Evolutionary conservation across 2,113 vertebrate genomes (phyloP), one percentile per base, ranked within the genome.

Genomic region (Riparia riparia): DNA sequence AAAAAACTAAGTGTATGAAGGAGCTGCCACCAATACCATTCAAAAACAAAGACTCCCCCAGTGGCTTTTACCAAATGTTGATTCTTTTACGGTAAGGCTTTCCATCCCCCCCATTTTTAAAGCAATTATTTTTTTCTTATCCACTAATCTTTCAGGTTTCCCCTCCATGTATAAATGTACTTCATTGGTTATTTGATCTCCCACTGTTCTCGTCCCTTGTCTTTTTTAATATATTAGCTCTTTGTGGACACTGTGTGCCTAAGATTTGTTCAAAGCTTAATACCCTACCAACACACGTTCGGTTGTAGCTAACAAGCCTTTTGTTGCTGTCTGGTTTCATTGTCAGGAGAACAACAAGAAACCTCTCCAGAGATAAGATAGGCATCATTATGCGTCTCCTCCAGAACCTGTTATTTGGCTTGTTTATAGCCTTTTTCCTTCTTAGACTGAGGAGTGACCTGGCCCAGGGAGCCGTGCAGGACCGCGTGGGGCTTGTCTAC

Each of bases 401-500:
- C 28, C 99, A 99, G 98, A 99, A 99, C 85, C 91, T 99, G 77
- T 97, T 99, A 39, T 99, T 99, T 74, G 98, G 98, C 32, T 95
- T 99, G 84, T 99, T 99, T 41, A 24, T 99, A 87, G 98, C 98
- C 37, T 98, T 99, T 95, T 99, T 98, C 81, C 97, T 99, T 39
- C 98, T 99, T 19, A 98, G 96, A 11, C 91, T 99, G 21, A 98
- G 96, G 69, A 78, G 47, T 3, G 98, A 99, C 10, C 56, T 98
- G 88, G 72, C 85, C 24, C 98, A 98, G 80, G 99, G 99, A 28
- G 99, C 99, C 0, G 63, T 99, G 64, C 99, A 99, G 97, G 99
- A 99, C 94, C 98, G 99, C 2, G 97, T 99, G 17, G 99, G 99
- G 69, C 96, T 99, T 78, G 76, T 99, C 93, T 99, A 99, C 94